Evolutionary conservation across 2,888 invertebrate genomes (phyloP).

Genomic region (Nemapogon koenigi): DNA sequence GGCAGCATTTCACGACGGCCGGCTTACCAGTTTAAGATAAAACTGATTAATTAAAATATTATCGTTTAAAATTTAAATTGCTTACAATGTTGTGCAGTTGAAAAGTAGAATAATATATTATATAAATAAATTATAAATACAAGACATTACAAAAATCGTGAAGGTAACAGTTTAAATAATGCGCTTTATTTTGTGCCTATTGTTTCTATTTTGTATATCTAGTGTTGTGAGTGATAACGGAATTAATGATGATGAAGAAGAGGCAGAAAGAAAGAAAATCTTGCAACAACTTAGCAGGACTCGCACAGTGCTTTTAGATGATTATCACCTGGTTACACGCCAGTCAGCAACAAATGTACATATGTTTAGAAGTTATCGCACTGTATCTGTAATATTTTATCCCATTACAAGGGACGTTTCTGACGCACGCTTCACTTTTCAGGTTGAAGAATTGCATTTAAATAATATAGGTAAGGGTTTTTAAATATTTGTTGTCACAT

Average conservation of each 20-base stretch:
- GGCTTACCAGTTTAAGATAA: background rate
- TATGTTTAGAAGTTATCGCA: constrained; percentile 54
- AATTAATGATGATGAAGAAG: constrained; percentile 41
- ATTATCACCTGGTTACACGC: constrained; percentile 48
- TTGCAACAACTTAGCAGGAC: constrained; percentile 46
- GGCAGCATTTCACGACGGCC: too few relatives aligned
- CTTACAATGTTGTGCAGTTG: constrained; percentile 4
- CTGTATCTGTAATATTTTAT: constrained; percentile 52
- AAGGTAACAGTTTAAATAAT: too few relatives aligned
- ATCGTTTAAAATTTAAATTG: constrained; percentile 4
- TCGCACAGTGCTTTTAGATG: constrained; percentile 42
- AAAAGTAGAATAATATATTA: constrained; percentile 31
- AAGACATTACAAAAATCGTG: too few relatives aligned
- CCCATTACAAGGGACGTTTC: constrained; percentile 42
- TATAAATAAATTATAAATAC: constrained; percentile 43
- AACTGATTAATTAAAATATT: background rate
- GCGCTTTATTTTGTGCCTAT: constrained; percentile 30
- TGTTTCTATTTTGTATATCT: constrained; percentile 34
- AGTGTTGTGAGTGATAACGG: constrained; percentile 31
- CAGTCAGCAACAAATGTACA: constrained; percentile 52
- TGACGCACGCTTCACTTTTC: constrained; percentile 53
- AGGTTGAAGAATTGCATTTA: constrained; percentile 54
- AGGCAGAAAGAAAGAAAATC: constrained; percentile 38
- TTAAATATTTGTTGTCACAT: too few relatives aligned
- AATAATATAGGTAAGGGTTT: constrained; percentile 46